Evolutionary conservation across 2,888 invertebrate species (phyloP).

Genomic region (Lasioglossum leucozonium): DNA sequence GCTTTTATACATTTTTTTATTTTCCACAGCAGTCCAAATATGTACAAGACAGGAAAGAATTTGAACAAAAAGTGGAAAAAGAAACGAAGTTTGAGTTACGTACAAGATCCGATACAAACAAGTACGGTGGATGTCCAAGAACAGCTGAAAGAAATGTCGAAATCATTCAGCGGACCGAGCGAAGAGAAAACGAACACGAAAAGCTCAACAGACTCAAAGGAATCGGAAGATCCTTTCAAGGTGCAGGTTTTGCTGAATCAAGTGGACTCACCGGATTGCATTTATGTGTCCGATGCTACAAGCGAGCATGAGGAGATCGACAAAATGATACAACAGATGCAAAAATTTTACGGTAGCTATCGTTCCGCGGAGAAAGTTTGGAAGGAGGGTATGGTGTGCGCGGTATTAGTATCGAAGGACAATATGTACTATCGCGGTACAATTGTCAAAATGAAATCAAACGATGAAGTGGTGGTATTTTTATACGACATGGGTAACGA

Average conservation of each 20-base stretch:
- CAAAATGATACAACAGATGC: conserved; percentile 86
- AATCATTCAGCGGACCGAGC: background rate
- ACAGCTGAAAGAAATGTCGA: background rate
- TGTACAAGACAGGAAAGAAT: background rate
- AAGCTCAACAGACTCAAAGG: background rate
- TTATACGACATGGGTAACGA: conserved; percentile 89
- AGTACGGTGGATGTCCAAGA: background rate
- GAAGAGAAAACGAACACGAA: background rate
- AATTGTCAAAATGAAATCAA: conserved; percentile 83
- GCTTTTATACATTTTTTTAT: background rate
- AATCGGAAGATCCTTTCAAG: conserved; percentile 82
- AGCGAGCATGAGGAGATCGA: conserved; percentile 85
- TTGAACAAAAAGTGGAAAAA: background rate
- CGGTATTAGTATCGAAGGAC: conserved; percentile 84
- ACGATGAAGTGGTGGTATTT: conserved; percentile 86
- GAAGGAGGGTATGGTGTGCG: conserved; percentile 86
- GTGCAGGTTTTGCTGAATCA: conserved; percentile 85
- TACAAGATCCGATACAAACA: background rate
- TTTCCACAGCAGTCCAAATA: background rate
- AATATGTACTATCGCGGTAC: conserved; percentile 89
- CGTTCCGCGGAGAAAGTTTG: conserved; percentile 80
- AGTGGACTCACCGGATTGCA: conserved; percentile 86
- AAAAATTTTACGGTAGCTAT: conserved; percentile 85
- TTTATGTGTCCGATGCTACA: conserved; percentile 87
- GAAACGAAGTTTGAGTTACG: accelerated